Evolutionary conservation across 2,113 vertebrate species (phyloP), one percentile per base, ranked within the genome.

Genomic region (Eurypyga helias): DNA sequence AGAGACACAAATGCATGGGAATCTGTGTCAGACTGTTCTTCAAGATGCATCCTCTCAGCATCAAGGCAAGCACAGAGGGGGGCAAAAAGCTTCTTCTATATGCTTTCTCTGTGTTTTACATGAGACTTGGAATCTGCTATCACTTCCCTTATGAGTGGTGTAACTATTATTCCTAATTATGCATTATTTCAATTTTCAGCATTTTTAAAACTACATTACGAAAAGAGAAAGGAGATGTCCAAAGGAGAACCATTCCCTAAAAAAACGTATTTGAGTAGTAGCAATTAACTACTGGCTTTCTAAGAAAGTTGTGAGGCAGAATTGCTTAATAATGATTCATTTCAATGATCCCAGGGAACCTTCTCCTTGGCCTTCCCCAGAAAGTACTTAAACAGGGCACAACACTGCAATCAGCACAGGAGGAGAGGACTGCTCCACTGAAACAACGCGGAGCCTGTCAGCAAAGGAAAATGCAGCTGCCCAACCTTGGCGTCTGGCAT

Each of bases 251-350:
- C 61, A 67, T 91, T 89, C 38, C 51, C 43, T 91, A 82, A 48
- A 55, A 96, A 97, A 87, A 87, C 6, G 14, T 29, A 78, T 71
- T 84, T 79, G 46, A 95, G 45, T 33, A 75, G 48, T 2, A 91
- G 77, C 93, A 96, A 94, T 94, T 96, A 96, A 96, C 82, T 21
- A 89, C 7, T 82, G 43, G 20, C 70, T 65, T 84, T 89, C 45
- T 57, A 82, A 82, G 76, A 97, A 76, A 76, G 77, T 87, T 91
- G 51, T 67, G 65, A 95, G 70, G 89, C 34, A 72, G 80, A 96
- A 93, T 36, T 82, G 52, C 69, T 89, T 84, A 91, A 89, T 89
- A 91, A 89, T 71, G n/a, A 89, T 84, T 91, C 64, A 84, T 75
- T 89, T 87, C 51, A 94, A 94, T 25, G 24, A 94, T 82, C 33